phyloP scores from a whole-genome alignment of 2,888 invertebrate species.

The Cosmia pyralina region DNA sequence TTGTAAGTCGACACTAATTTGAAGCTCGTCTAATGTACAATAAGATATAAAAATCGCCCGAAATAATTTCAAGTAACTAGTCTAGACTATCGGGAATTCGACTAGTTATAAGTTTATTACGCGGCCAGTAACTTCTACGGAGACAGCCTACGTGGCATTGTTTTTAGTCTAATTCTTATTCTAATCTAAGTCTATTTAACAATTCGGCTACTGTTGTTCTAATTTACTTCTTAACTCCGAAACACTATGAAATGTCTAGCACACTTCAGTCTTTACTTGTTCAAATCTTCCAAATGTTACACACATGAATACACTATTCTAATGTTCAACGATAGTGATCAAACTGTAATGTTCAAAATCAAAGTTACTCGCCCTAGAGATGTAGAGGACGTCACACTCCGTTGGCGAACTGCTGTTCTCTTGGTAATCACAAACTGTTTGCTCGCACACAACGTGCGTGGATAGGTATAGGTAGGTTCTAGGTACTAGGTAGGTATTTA shows the following conservation, averaged over 20 bases:
- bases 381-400: slow-evolving; percentile 83
- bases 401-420: slow-evolving; percentile 82
- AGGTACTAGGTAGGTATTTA: slow-evolving; percentile 65
- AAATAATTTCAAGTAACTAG: slow-evolving; percentile 77
- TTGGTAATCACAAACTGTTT: slow-evolving; percentile 81
- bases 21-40: slow-evolving; percentile 84
- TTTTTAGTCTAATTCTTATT: slow-evolving; percentile 78
- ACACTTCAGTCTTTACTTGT: slow-evolving; percentile 78
- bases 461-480: slow-evolving; percentile 55
- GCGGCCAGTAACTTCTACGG: slow-evolving; percentile 82
- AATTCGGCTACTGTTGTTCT: slow-evolving; percentile 77
- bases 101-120: slow-evolving; percentile 76
- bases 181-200: slow-evolving; percentile 84
- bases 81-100: slow-evolving; percentile 76
- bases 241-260: slow-evolving; percentile 82
- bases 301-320: slow-evolving; percentile 82
- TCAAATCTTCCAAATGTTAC: slow-evolving; percentile 75
- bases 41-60: slow-evolving; percentile 81
- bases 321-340: slow-evolving; percentile 79
- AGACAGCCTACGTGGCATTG: slow-evolving; percentile 75
- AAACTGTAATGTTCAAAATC: slow-evolving; percentile 85
- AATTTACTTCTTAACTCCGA: slow-evolving; percentile 77
- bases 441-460: slow-evolving; percentile 65
- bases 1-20: slow-evolving; percentile 70
- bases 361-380: slow-evolving; percentile 89